Conservation (phyloP, 2,797 vertebrate species). For the Pteronotus mesoamericanus region DNA sequence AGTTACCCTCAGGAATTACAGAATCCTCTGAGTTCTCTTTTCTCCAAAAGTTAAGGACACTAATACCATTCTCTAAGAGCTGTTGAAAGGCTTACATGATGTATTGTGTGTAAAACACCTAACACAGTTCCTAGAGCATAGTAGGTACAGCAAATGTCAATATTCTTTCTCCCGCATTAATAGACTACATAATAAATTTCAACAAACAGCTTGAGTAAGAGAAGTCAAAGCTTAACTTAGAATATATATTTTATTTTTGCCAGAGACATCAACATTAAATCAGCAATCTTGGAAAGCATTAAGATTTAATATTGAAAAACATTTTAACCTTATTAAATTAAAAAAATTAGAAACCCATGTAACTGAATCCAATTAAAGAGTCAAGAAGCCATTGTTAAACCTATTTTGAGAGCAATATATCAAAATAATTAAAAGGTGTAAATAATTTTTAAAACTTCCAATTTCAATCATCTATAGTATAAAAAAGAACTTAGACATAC, state of each 20-base stretch:
- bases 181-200: background rate
- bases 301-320: conserved; percentile 17
- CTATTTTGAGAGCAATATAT: background rate
- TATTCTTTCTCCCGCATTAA: background rate
- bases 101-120: background rate
- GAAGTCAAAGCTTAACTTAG: conserved; percentile 26
- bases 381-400: background rate
- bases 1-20: background rate
- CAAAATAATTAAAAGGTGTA: conserved; percentile 4
- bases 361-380: conserved; percentile 21
- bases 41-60: conserved; percentile 2
- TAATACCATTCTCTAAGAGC: conserved; percentile 19
- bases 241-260: background rate
- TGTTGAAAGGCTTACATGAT: background rate
- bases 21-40: conserved; percentile 31
- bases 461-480: conserved; percentile 6
- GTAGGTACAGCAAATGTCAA: background rate
- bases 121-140: background rate
- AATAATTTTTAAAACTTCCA: background rate
- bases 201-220: conserved; percentile 20
- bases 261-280: conserved; percentile 30
- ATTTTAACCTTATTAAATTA: background rate
- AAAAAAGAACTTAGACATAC: background rate
- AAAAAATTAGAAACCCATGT: background rate
- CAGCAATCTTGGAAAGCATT: background rate